Percentiles rank a stretch among this genome's conserved stretches.
Conservation (phyloP, 2,888 invertebrate species). For the Scaptomyza flava region DNA sequence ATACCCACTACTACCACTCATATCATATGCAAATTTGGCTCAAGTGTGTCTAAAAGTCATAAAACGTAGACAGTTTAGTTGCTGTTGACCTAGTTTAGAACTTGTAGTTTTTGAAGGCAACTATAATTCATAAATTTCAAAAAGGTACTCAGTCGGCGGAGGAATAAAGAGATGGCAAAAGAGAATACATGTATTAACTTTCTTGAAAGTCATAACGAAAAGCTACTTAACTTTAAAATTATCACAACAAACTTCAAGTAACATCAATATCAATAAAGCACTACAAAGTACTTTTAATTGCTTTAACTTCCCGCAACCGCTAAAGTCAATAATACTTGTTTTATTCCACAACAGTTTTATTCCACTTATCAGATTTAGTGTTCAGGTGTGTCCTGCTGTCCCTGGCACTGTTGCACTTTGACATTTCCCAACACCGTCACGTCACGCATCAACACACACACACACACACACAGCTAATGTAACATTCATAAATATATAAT, state of each 20-base stretch:
- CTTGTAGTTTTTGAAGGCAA: constrained; percentile 8
- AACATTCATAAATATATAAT: constrained; percentile 42
- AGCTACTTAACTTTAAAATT: no score
- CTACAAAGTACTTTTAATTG: no score
- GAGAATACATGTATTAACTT: neutral
- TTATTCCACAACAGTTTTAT: neutral
- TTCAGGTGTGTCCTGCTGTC: constrained; percentile 27
- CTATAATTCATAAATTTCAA: constrained; percentile 19
- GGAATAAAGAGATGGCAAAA: no score
- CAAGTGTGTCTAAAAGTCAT: constrained; percentile 58
- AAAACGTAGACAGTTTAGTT: constrained; percentile 39
- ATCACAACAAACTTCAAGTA: no score
- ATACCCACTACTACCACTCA: constrained; percentile 10
- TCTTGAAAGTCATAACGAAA: no score
- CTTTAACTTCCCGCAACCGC: neutral
- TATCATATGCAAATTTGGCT: constrained; percentile 61
- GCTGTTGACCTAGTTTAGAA: constrained; percentile 45
- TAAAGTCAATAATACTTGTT: neutral
- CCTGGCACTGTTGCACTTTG: constrained; percentile 28
- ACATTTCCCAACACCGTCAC: constrained; percentile 10
- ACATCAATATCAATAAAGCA: no score
- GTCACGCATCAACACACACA: constrained; percentile 14
- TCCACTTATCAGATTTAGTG: neutral
- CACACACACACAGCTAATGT: neutral
- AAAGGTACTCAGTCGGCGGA: neutral